Base-by-base conservation (phyloP, 2,113 vertebrate species). In the Leucoraja erinaceus region DNA sequence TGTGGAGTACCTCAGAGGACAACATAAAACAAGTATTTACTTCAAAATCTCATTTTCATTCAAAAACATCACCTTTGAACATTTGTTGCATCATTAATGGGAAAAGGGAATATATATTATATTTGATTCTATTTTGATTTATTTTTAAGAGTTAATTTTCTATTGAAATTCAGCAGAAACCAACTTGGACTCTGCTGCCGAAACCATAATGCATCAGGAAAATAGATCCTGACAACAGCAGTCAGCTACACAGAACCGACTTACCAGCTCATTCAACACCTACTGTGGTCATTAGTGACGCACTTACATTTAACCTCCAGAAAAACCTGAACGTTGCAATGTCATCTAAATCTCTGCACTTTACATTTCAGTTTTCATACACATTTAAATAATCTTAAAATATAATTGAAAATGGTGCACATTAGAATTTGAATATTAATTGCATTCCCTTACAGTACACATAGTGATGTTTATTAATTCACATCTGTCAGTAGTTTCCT, bases 201-300 rank as follows among this genome's bases (percentile, higher is more conserved):
- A 86, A 93, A 47, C 93, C 93, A 93, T 54, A 91, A 90, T 93
- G 78, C 88, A 76, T 93, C 94, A 93, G 93, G 94, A 94, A 81
- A 92, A 88, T 54, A 3, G 91, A 12, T 93, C 94, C 93, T 93
- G 93, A 94, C 28, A 93, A 92, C 90, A 93, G 66, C 90, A 94
- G 95, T 93, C 68, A 93, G 56, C 93, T 95, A 93, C 93, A 75
- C 72, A 94, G 93, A 94, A 94, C 76, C 94, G 33, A 94, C 93
- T 93, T 95, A 94, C 66, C 68, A 91, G 90, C n/a, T 84, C 90
- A 91, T 54, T 91, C 33, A 28, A 38, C 68, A 54, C 22, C 22
- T 68, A 72, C 38, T 47, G 38, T 47, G 14, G 86, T 68, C 70
- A 91, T 22, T 2, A 74, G 33, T 54, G 68, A 72, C 8, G 18